Evolutionary conservation across 2,888 invertebrate genomes (phyloP).

Genomic region (Rhimphoctona megacephalus): DNA sequence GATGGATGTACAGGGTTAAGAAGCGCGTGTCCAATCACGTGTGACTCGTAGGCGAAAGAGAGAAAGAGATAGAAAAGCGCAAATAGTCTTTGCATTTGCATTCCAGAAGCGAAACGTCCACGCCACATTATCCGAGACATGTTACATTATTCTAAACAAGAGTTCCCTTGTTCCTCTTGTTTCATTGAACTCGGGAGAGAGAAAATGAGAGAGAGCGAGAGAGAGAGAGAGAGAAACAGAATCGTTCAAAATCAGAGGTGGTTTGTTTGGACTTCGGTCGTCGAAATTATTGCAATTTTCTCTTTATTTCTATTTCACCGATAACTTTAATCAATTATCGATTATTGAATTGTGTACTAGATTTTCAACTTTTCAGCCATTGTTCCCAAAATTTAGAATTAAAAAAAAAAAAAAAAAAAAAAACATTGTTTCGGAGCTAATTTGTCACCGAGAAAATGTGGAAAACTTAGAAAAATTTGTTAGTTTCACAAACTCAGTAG

Average conservation of each 20-base stretch:
- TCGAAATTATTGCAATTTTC: neutral
- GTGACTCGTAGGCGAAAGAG: slow-evolving; percentile 71
- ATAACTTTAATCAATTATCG: neutral
- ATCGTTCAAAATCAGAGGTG: neutral
- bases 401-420: neutral
- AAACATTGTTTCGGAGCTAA: neutral
- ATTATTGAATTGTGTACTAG: neutral
- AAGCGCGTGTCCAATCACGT: slow-evolving; percentile 73
- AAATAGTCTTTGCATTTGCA: slow-evolving; percentile 76
- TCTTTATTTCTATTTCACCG: neutral
- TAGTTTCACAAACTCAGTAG: neutral
- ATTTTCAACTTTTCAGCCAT: neutral
- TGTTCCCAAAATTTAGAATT: neutral
- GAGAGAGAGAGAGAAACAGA: neutral
- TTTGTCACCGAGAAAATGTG: neutral
- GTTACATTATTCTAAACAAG: slow-evolving; percentile 82
- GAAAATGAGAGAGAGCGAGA: too few relatives aligned
- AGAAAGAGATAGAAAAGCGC: slow-evolving; percentile 29
- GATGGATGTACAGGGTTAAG: slow-evolving; percentile 41
- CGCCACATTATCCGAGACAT: slow-evolving; percentile 77
- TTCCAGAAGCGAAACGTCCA: slow-evolving; percentile 72
- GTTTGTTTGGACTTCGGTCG: neutral
- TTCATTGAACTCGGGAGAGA: slow-evolving; percentile 39
- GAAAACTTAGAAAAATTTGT: neutral
- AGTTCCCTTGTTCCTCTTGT: slow-evolving; percentile 41